Base-by-base conservation (phyloP, 2,888 invertebrate genomes). In the Limenitis camilla region DNA sequence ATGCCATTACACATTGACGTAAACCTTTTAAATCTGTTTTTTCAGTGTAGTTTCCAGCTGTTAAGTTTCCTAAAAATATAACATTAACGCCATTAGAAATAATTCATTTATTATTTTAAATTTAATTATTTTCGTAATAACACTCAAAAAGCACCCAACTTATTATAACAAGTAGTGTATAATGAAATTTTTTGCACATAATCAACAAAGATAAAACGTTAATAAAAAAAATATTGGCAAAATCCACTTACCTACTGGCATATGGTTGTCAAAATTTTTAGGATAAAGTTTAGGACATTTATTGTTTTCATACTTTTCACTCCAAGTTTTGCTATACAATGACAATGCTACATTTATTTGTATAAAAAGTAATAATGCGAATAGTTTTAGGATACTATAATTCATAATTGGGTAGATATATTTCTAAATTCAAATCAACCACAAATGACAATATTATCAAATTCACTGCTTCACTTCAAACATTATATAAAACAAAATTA, bases 1-100 rank as follows among this genome's bases (percentile, higher is more conserved):
- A 93, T 65, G 90, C 83, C 76, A 90, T 83, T 53, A 93, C 88
- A 85, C 93, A 93, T 66, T 91, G 82, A 69, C 90, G 87, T 54
- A 92, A 68, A 51, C 89, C 85, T 65, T 88, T 86, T 6, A 87
- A 69, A 41, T 78, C 81, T 27, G 78, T 73, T 61, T 89, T 87
- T 65, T 90, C 89, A 3, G 90, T 89, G 64, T 90, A 93, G 57
- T 88, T 87, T 0, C 92, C 92, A 43, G 91, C 89, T 52, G 88
- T 85, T 27, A 86, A 71, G 61, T 90, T 90, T 33, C 89, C 89
- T 89, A 55, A 10, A 59, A 48, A 38, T 40, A 39, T 8, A 36
- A 43, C 53, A 35, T 39, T 36, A 19, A 40, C 44, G 11, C 1
- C 38, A 31, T 47, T 9, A 36, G 2, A 36, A 9, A 36, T 36